A percentile compares a stretch with the other conserved stretches of the same genome.
phyloP scores from a whole-genome alignment of 2,888 invertebrate genomes.

The Galerucella pusilla region DNA sequence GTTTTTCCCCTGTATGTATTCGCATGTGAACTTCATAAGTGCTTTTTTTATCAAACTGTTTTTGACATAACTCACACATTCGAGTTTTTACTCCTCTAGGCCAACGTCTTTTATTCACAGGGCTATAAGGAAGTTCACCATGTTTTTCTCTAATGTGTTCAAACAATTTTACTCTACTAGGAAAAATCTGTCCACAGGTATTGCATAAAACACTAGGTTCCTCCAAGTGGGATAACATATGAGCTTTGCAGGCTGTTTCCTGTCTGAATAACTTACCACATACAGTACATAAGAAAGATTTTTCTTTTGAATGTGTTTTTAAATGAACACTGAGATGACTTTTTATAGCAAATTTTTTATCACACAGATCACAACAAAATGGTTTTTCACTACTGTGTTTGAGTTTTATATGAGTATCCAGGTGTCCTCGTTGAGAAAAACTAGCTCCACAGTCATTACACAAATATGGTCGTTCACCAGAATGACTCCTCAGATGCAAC shows the following conservation, averaged over 20 bases:
- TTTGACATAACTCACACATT: slow-evolving; percentile 21
- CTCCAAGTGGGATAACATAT: slow-evolving; percentile 8
- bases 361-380: slow-evolving; percentile 1
- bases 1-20: slow-evolving; percentile 20
- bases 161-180: slow-evolving; percentile 9
- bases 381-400: slow-evolving; percentile 18
- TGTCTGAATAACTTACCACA: slow-evolving; percentile 11
- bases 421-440: slow-evolving; percentile 13
- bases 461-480: slow-evolving; percentile 17
- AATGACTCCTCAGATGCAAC: slow-evolving; percentile 11
- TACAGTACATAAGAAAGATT: slow-evolving; percentile 6
- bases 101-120: slow-evolving; percentile 10
- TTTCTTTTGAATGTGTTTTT: slow-evolving; percentile 15
- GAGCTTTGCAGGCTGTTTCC: slow-evolving; percentile 14
- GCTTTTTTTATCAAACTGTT: slow-evolving; percentile 18
- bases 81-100: slow-evolving; percentile 13
- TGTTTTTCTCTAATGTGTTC: slow-evolving; percentile 17
- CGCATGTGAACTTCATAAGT: slow-evolving; percentile 17
- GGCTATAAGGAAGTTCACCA: slow-evolving; percentile 10
- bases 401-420: slow-evolving; percentile 15
- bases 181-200: slow-evolving; percentile 9
- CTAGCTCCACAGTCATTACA: slow-evolving; percentile 14
- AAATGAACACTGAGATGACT: slow-evolving; percentile 8
- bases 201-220: slow-evolving; percentile 12
- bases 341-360: slow-evolving; percentile 21